Evolutionary conservation across 2,113 vertebrate genomes (phyloP).

Genomic region (Hyperopisus bebe): DNA sequence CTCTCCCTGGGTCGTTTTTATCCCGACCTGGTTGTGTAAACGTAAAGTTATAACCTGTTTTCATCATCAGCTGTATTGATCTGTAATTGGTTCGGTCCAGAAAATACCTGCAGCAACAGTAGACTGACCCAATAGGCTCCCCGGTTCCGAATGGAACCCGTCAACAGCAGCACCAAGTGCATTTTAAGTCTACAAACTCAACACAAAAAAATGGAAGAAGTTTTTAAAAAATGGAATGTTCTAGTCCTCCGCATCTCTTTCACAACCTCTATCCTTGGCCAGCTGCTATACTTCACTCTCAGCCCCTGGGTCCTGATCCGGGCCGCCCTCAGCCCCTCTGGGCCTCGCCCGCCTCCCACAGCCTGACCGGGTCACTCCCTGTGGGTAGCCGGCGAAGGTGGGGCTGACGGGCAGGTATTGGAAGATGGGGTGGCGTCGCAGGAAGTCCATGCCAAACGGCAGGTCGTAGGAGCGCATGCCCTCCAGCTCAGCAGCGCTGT

Average conservation of each 20-base stretch:
- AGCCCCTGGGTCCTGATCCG: constrained; percentile 23
- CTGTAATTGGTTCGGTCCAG: not conserved
- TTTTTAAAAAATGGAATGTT: not conserved
- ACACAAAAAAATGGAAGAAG: not conserved
- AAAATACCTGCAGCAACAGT: constrained; percentile 4
- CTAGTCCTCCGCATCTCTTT: constrained; percentile 4
- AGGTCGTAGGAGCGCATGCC: constrained; percentile 88
- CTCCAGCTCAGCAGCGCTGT: constrained; percentile 68
- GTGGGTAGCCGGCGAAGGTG: constrained; percentile 79
- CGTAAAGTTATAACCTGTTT: not conserved
- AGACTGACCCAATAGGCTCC: not conserved
- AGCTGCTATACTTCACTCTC: constrained; percentile 58
- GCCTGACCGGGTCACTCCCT: constrained; percentile 56
- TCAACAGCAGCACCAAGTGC: not conserved
- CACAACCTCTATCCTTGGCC: constrained; percentile 13
- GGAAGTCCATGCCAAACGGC: constrained; percentile 87
- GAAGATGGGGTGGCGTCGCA: constrained; percentile 75
- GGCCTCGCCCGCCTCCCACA: constrained; percentile 44
- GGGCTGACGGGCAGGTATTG: constrained; percentile 92
- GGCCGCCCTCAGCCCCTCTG: constrained; percentile 20
- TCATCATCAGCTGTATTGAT: not conserved
- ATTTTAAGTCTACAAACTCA: not conserved
- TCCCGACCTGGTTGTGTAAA: not conserved
- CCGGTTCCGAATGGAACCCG: not conserved
- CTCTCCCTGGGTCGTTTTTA: not conserved